Conservation (phyloP, 2,113 vertebrate genomes). For the Pterocles orientalis region DNA sequence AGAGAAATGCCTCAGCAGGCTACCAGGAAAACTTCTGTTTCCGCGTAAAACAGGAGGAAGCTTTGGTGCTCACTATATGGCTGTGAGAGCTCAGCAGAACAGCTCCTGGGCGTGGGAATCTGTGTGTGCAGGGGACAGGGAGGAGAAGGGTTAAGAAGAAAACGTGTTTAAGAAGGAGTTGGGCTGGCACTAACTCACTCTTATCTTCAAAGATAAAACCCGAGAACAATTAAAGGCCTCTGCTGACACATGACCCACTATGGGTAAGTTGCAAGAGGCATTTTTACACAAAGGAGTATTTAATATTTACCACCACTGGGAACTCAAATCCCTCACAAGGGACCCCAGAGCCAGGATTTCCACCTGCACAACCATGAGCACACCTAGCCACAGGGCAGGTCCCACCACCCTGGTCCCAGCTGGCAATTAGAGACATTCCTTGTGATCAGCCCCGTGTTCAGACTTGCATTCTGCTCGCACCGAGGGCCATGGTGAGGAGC, state of each 20-base stretch:
- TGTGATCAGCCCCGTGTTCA: neutral
- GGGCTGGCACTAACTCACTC: neutral
- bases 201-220: constrained; percentile 34
- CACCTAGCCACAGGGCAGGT: neutral
- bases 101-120: neutral
- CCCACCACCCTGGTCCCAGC: neutral
- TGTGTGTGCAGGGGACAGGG: neutral
- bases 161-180: neutral
- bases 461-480: accelerated
- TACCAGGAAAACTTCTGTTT: neutral
- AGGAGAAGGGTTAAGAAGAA: neutral
- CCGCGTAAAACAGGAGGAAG: neutral
- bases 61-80: accelerated
- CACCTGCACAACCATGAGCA: neutral
- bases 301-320: neutral
- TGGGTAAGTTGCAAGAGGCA: neutral
- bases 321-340: neutral
- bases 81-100: neutral
- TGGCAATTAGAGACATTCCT: neutral
- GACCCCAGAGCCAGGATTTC: neutral
- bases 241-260: constrained; percentile 4
- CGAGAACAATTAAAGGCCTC: constrained; percentile 5
- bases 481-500: neutral
- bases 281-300: neutral
- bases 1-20: neutral